phyloP scores from a whole-genome alignment of 2,113 vertebrate genomes.

The Lophura nycthemera region DNA sequence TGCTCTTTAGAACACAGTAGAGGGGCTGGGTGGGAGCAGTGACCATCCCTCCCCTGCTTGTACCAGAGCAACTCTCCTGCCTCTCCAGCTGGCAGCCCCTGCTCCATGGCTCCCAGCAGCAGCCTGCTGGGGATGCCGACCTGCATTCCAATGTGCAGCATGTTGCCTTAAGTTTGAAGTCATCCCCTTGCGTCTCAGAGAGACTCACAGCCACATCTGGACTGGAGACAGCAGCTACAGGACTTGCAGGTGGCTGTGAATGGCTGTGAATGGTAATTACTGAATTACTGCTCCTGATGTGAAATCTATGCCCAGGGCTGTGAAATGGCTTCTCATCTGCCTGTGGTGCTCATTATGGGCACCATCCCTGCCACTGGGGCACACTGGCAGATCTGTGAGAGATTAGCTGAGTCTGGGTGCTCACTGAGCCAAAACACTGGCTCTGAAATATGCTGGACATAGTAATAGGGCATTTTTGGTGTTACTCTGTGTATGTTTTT shows the following conservation, averaged over 20 bases:
- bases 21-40: neutral
- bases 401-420: neutral
- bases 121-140: neutral
- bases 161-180: neutral
- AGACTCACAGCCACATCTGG: neutral
- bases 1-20: neutral
- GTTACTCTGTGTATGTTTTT: neutral
- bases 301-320: neutral
- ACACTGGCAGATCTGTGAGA: neutral
- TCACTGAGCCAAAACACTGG: neutral
- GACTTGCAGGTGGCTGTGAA: neutral
- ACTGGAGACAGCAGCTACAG: neutral
- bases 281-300: neutral
- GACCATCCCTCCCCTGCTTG: neutral
- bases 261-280: too few species aligned
- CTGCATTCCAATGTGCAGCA: neutral
- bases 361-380: neutral
- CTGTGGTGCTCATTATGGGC: accelerated
- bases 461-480: neutral
- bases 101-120: neutral
- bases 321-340: neutral
- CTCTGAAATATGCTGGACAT: neutral
- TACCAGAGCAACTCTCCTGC: neutral
- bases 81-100: neutral
- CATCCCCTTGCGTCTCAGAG: neutral